Evolutionary conservation across 2,113 vertebrate species (phyloP).

Genomic region (Alligator sinensis): DNA sequence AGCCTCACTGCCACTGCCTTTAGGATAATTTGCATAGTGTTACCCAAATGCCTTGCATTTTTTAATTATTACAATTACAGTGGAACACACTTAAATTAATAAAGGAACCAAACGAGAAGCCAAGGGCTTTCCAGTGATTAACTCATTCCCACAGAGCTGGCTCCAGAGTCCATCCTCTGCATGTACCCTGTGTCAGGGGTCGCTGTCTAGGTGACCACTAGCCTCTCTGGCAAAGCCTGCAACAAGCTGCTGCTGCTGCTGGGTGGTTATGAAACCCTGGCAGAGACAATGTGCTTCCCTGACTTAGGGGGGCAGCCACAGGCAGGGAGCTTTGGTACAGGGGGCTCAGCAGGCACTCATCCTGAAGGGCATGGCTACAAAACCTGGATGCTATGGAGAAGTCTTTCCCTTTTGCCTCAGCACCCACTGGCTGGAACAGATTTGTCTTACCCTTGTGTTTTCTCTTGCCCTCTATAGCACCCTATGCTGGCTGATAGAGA

Average conservation of each 20-base stretch:
- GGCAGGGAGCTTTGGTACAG: background rate
- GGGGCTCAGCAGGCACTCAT: too few species aligned
- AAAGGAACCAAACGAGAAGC: conserved; percentile 64
- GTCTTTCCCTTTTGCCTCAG: background rate
- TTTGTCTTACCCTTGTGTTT: background rate
- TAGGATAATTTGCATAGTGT: background rate
- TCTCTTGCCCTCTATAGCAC: background rate
- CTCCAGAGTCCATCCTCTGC: rapidly evolving
- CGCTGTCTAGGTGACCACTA: background rate
- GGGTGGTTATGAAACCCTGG: background rate
- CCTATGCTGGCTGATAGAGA: too few species aligned
- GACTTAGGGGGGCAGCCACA: too few species aligned
- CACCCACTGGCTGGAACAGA: background rate
- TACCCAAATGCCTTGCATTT: conserved; percentile 33
- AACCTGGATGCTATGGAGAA: background rate
- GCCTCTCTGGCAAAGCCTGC: background rate
- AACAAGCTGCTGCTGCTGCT: background rate
- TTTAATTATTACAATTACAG: conserved; percentile 20
- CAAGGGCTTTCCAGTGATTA: background rate
- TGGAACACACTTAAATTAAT: conserved; percentile 44
- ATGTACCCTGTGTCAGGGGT: background rate
- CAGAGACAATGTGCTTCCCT: too few species aligned
- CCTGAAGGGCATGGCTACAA: background rate
- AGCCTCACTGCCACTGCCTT: conserved; percentile 14
- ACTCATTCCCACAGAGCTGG: background rate